A percentile compares a stretch with the other conserved stretches of the same genome.
phyloP scores from a whole-genome alignment of 2,888 invertebrate species.

The Diarsia rubi region DNA sequence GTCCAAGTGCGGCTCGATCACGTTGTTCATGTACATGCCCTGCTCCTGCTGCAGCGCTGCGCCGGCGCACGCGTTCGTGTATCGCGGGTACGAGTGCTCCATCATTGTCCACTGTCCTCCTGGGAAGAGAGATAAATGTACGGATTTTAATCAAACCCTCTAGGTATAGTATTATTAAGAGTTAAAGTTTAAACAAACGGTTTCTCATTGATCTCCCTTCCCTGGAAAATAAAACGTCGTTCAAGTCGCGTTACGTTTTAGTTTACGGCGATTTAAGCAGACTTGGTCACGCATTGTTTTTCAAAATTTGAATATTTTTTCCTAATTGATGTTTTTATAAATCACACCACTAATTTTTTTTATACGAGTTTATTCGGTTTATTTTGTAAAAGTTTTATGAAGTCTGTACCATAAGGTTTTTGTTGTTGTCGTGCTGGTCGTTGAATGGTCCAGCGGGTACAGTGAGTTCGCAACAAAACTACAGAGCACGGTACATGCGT shows the following conservation, averaged over 20 bases:
- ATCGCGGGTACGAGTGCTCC: slow-evolving; percentile 95
- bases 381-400: background rate
- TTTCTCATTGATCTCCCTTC: slow-evolving; percentile 90
- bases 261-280: slow-evolving; percentile 1
- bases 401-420: background rate
- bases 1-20: slow-evolving; percentile 84
- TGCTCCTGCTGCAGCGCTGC: slow-evolving; percentile 89
- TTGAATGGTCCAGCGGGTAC: slow-evolving; percentile 1
- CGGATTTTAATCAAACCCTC: slow-evolving; percentile 80
- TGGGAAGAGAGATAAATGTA: slow-evolving; percentile 92
- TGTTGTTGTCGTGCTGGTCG: slow-evolving; percentile 1
- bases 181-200: slow-evolving; percentile 59
- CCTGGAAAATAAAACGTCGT: slow-evolving; percentile 82
- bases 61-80: slow-evolving; percentile 93
- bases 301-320: background rate
- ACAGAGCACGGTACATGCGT: slow-evolving; percentile 44
- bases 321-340: slow-evolving; percentile 3
- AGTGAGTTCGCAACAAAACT: background rate
- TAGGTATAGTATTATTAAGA: slow-evolving; percentile 68
- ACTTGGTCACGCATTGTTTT: slow-evolving; percentile 14
- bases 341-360: background rate
- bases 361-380: background rate
- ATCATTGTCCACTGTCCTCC: slow-evolving; percentile 96
- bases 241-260: slow-evolving; percentile 16
- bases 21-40: slow-evolving; percentile 91